Evolutionary conservation across 2,888 invertebrate genomes (phyloP), one percentile per base, ranked within the genome.

Genomic region (Geophilus truncorum): DNA sequence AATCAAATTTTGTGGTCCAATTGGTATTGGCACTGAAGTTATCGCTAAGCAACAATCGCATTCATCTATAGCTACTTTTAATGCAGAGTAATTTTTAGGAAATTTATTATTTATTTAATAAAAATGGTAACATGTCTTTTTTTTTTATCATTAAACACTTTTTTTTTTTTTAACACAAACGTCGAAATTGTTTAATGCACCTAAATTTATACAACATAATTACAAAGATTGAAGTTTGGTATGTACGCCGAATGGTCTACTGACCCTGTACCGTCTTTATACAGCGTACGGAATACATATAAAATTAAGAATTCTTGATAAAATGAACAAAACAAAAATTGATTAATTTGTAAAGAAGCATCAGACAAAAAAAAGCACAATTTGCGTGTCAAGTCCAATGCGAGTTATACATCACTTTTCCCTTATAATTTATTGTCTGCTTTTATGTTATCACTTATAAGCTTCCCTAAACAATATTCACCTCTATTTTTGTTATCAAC

Each of bases 21-120:
- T 51, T 18, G 51, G 51, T n/a, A 51, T 51, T 51, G 51, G 70
- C 70, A 70, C n/a, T 28, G 70, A 70, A 70, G 25, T 70, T 28
- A 70, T 70, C n/a, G 28, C 70, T 70, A 70, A 70, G 70, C 70
- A 70, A 70, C 70, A 70, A 70, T 70, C 70, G 25, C 70, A 70
- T 70, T 70, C 28, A 70, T 70, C 25, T 70, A 25, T 15, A 10
- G n/a, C 28, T 15, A 28, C 25, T 70, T 70, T 28, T 25, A 10
- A 70, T 25, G 70, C 70, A 70, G 28, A n/a, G 0, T 28, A 25
- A 6, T 62, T 62, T 70, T 5, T 12, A 25, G 15, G 15, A 45
- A n/a, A 25, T 23, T 10, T 25, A 12, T 23, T 62, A 12, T 23
- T 21, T 10, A 5, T 57, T 23, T 10, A 57, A 25, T 23, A 25